These are phyloP conservation scores for Turritopsis rubra DNA, from an alignment of 30 jellyfish, hydroid and myxozoan species.

Conservation along the genomic window DNA sequence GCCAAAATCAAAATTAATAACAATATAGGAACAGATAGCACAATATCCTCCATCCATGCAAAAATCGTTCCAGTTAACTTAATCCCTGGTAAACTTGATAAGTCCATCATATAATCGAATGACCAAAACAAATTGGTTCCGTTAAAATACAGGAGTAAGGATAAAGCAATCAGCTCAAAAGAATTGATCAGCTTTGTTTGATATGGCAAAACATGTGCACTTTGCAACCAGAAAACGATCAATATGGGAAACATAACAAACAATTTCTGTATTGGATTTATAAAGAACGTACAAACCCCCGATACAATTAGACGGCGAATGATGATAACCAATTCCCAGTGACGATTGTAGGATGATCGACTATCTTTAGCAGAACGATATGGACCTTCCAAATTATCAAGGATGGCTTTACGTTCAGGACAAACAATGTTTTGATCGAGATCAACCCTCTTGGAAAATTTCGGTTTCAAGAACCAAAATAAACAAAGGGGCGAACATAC, in stretches of 20 bases:
- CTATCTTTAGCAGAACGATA: not conserved
- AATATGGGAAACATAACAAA: not conserved
- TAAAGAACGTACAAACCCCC: not conserved
- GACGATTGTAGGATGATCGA: not conserved
- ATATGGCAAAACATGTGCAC: not conserved
- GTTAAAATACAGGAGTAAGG: too few relatives aligned
- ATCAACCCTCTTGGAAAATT: not conserved
- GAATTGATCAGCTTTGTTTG: too few relatives aligned
- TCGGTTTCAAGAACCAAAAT: not conserved
- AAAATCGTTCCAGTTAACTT: too few relatives aligned
- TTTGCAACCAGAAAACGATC: not conserved
- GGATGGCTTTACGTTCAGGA: not conserved
- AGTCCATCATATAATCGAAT: too few relatives aligned
- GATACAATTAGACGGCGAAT: not conserved
- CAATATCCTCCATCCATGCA: too few relatives aligned
- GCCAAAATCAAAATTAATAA: too few relatives aligned
- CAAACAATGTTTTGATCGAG: not conserved
- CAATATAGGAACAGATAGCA: too few relatives aligned
- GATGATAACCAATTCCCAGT: not conserved
- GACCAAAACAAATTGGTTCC: too few relatives aligned
- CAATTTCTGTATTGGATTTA: not conserved
- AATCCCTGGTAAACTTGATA: too few relatives aligned
- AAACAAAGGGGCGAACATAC: not conserved
- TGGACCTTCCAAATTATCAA: not conserved
- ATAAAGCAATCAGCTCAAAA: too few relatives aligned